A percentile compares a stretch with the other conserved stretches of the same genome.
Evolutionary conservation across 2,888 invertebrate species (phyloP).

Genomic region (Drosophila atripex): DNA sequence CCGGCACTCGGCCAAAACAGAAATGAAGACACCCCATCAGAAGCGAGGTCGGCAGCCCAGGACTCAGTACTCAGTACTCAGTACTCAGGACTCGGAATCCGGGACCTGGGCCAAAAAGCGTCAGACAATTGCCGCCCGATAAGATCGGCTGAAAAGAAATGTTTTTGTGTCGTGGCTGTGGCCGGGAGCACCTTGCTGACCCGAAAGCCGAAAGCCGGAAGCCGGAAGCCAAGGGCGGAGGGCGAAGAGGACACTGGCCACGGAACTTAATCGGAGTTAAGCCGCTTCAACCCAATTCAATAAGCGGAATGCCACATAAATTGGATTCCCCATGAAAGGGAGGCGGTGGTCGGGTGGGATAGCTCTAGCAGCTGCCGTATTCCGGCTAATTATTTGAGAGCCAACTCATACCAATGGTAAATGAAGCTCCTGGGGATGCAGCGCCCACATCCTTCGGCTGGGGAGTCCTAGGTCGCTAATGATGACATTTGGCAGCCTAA

Average conservation of each 20-base stretch:
- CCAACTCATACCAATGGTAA: not conserved
- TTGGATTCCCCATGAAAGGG: conserved; percentile 13
- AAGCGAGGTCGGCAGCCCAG: conserved; percentile 8
- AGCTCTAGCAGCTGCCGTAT: not conserved
- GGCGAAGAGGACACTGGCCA: conserved; percentile 6
- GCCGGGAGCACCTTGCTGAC: conserved; percentile 17
- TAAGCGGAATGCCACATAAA: conserved; percentile 47
- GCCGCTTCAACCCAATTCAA: conserved; percentile 60
- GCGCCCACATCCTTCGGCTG: not conserved
- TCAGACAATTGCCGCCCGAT: conserved; percentile 73
- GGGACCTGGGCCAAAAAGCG: conserved; percentile 53
- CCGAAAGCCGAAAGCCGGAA: conserved; percentile 18
- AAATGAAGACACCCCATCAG: conserved; percentile 69
- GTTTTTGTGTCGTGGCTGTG: conserved; percentile 49
- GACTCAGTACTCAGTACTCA: too few species aligned
- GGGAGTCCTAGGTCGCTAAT: conserved; percentile 70
- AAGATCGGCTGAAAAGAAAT: conserved; percentile 65
- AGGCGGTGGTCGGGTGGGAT: too few species aligned
- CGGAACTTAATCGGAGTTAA: conserved; percentile 57
- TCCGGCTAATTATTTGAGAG: not conserved
- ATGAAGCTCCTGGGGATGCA: not conserved
- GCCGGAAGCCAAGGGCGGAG: too few species aligned
- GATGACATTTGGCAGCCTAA: conserved; percentile 79
- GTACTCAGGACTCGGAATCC: too few species aligned
- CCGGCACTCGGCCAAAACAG: conserved; percentile 28